Percentiles rank a stretch among this genome's conserved stretches.
phyloP scores from a whole-genome alignment of 2,113 vertebrate genomes.

The Apaloderma vittatum region DNA sequence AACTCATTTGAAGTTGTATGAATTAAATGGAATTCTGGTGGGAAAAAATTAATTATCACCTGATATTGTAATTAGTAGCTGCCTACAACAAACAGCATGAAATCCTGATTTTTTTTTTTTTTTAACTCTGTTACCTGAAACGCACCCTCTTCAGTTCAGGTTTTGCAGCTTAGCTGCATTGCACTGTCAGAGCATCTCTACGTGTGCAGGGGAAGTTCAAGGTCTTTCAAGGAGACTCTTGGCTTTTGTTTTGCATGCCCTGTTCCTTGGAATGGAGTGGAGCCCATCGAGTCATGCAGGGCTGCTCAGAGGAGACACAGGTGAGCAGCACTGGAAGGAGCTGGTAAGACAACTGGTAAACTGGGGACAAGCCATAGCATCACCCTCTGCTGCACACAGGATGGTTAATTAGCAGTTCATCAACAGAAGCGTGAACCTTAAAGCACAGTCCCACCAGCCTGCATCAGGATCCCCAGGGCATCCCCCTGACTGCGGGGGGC shows the following conservation, averaged over 20 bases:
- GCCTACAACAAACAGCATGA: fast-evolving
- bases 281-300: fast-evolving
- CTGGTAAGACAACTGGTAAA: too few species aligned
- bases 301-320: background rate
- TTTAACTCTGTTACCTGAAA: background rate
- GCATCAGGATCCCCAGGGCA: background rate
- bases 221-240: background rate
- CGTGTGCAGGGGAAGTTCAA: background rate
- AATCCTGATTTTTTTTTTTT: background rate
- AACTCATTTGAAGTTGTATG: background rate
- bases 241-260: background rate
- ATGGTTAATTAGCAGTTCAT: background rate
- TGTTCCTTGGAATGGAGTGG: background rate
- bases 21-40: background rate
- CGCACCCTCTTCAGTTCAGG: too few species aligned
- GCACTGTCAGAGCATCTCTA: background rate
- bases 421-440: background rate
- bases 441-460: background rate
- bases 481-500: background rate
- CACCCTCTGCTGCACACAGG: background rate
- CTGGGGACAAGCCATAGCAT: background rate
- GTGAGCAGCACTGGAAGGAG: background rate
- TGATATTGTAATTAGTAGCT: background rate
- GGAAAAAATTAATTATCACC: background rate
- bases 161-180: background rate